Conservation (phyloP, 2,888 invertebrate species). For the Apamea monoglypha region DNA sequence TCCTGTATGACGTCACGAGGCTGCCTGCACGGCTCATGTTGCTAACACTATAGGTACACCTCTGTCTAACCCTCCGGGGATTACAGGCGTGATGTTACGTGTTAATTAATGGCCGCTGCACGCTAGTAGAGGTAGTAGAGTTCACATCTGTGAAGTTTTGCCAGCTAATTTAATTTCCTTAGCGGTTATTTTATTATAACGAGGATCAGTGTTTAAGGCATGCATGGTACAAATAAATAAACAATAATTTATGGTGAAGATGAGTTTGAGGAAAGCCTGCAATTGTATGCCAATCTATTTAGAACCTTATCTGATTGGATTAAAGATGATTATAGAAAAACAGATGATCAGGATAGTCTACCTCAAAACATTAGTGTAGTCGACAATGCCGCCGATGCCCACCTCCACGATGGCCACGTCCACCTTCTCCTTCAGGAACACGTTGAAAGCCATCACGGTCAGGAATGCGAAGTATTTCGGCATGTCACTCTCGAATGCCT, state of each 20-base stretch:
- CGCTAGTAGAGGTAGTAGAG: background rate
- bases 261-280: background rate
- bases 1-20: no score
- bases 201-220: background rate
- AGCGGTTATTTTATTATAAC: background rate
- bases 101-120: background rate
- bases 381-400: constrained; percentile 98
- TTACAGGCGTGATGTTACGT: background rate
- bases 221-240: background rate
- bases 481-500: constrained; percentile 93
- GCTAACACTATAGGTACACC: no score
- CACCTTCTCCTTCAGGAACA: constrained; percentile 95
- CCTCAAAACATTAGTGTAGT: constrained; percentile 98
- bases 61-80: background rate
- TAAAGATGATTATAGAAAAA: background rate
- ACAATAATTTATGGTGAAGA: background rate
- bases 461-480: constrained; percentile 98
- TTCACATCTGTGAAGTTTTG: background rate
- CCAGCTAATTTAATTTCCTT: background rate
- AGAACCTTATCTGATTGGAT: background rate
- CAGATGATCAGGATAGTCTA: background rate
- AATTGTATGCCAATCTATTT: background rate
- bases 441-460: constrained; percentile 96
- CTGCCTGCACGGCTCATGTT: no score
- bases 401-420: constrained; percentile 99